Conservation (phyloP, 2,888 invertebrate genomes). For the Yponomeuta malinellus region DNA sequence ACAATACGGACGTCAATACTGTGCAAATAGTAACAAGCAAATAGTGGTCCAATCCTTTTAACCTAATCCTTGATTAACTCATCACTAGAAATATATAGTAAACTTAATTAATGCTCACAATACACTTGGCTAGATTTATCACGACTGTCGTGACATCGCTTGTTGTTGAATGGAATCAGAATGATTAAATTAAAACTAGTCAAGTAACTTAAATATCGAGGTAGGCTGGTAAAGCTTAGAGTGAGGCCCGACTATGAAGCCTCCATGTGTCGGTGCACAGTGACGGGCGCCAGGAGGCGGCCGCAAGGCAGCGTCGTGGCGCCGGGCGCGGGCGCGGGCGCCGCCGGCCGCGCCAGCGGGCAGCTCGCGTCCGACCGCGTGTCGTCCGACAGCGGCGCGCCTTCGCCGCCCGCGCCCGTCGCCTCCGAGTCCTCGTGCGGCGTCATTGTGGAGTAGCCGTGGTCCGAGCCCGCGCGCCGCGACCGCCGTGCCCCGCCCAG, state of each 20-base stretch:
- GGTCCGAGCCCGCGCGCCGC: conserved; percentile 89
- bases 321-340: conserved; percentile 30
- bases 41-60: too few relatives aligned
- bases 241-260: conserved; percentile 47
- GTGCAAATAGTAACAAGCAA: too few relatives aligned
- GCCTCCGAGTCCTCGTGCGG: conserved; percentile 93
- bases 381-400: conserved; percentile 72
- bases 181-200: too few relatives aligned
- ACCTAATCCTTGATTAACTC: too few relatives aligned
- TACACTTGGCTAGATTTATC: too few relatives aligned
- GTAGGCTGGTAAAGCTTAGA: conserved; percentile 9
- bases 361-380: conserved; percentile 75
- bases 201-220: not conserved
- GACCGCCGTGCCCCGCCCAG: conserved; percentile 1
- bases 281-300: conserved; percentile 88
- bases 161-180: too few relatives aligned
- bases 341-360: conserved; percentile 69
- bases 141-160: too few relatives aligned
- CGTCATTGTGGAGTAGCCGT: conserved; percentile 96
- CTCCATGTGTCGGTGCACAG: conserved; percentile 92
- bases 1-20: too few relatives aligned
- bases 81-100: too few relatives aligned
- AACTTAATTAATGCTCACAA: too few relatives aligned
- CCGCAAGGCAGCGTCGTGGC: conserved; percentile 5
- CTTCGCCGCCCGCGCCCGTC: conserved; percentile 83